A percentile compares a stretch with the other conserved stretches of the same genome.
phyloP scores from a whole-genome alignment of 2,797 vertebrate genomes.

The Periophthalmus magnuspinnatus region DNA sequence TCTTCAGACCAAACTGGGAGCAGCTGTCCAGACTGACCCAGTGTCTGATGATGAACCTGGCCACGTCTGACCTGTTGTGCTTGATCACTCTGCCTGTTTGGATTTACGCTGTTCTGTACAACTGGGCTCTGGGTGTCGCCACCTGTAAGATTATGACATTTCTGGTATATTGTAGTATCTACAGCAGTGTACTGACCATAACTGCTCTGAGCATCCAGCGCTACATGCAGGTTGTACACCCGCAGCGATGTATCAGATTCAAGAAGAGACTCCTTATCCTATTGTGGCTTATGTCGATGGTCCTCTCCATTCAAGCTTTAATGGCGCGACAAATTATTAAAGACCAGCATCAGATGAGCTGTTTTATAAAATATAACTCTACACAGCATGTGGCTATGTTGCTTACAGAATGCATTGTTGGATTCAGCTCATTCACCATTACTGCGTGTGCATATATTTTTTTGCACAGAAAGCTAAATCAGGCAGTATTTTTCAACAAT shows the following conservation, averaged over 20 bases:
- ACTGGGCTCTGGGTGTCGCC: conserved; percentile 42
- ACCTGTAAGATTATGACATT: conserved; percentile 51
- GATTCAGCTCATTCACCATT: not conserved
- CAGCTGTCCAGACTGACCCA: conserved; percentile 47
- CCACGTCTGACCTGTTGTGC: conserved; percentile 57
- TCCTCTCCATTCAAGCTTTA: conserved; percentile 27
- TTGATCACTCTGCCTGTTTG: conserved; percentile 50
- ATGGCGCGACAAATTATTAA: not conserved
- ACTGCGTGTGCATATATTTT: conserved; percentile 17
- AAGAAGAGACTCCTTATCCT: conserved; percentile 18
- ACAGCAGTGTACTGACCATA: conserved; percentile 34
- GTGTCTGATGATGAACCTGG: conserved; percentile 62
- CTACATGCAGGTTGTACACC: conserved; percentile 51
- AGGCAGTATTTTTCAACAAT: conserved; percentile 35
- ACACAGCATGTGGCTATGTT: conserved; percentile 1
- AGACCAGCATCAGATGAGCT: not conserved
- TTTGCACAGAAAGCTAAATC: conserved; percentile 18
- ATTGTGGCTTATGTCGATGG: conserved; percentile 27
- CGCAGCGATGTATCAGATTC: conserved; percentile 2
- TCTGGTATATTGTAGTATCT: conserved; percentile 35
- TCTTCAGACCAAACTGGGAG: conserved; percentile 39
- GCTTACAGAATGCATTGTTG: conserved; percentile 6
- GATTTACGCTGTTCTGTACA: conserved; percentile 45
- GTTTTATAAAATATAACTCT: accelerated
- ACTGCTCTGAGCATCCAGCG: conserved; percentile 58